Base-by-base conservation (phyloP, 2,888 invertebrate species). In the Melinaea marsaeus region DNA sequence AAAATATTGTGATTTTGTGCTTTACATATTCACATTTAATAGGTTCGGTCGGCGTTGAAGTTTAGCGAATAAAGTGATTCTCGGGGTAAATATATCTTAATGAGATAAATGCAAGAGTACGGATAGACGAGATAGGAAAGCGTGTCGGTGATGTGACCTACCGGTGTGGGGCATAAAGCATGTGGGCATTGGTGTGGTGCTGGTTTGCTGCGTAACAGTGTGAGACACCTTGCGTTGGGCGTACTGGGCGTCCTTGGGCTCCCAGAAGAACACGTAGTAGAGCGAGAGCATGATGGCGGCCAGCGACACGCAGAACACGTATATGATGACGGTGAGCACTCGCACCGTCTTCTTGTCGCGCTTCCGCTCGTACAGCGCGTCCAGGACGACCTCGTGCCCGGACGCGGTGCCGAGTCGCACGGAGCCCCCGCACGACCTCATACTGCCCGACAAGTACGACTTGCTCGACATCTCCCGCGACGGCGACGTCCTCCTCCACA, bases 191-290 rank as follows among this genome's bases (percentile, higher is more conserved):
- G 88, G 89, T 88, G 89, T 90, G 83, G 89, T 90, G 88, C 84
- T 89, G 87, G 84, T 84, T 84, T 83, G 86, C 86, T 83, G 84
- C 82, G 86, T 85, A 84, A 89, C 86, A 77, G 81, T 86, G 84
- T 87, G 86, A 79, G 86, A 81, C 86, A 89, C 90, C 90, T 89
- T 89, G 83, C 87, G 86, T 79, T 88, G 88, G 80, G 86, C 86
- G 76, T 89, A 86, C 62, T 86, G 89, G 80, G 90, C 86, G 77
- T 89, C 91, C 85, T 89, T 94, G 32, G 97, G 97, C 85, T 97
- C 95, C 98, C 98, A 98, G 83, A 98, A 93, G 89, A 98, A 96
- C 75, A 97, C 95, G 91, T 98, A 98, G 91, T 98, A 98, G 60
- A 97, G 92, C 13, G 97, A 97, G 71, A 98, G 92, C 92, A 98